Evolutionary conservation across 2,113 vertebrate genomes (phyloP).

Genomic region (Gallinago paraguaiae): DNA sequence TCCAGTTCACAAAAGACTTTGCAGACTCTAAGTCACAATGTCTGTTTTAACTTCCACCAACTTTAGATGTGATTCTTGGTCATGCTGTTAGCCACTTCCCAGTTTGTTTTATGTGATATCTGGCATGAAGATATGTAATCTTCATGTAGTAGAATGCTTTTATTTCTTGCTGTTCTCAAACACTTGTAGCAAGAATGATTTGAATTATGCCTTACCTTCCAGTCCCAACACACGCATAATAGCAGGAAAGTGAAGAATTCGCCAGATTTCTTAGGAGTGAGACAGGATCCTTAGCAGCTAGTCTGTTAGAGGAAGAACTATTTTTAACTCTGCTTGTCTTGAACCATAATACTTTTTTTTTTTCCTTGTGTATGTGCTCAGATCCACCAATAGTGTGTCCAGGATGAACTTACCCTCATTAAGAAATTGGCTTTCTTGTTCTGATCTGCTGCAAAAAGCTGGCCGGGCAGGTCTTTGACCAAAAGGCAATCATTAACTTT

Average conservation of each 20-base stretch:
- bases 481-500: slow-evolving; percentile 39
- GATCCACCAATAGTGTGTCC: neutral
- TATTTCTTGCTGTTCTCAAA: neutral
- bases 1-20: neutral
- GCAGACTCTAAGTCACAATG: neutral
- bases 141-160: neutral
- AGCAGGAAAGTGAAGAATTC: neutral
- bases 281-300: neutral
- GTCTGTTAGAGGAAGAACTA: neutral
- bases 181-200: neutral
- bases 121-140: neutral
- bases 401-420: neutral
- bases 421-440: neutral
- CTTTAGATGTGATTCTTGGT: neutral
- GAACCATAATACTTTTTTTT: neutral
- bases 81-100: neutral
- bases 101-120: neutral
- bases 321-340: neutral
- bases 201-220: neutral
- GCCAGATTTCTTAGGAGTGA: neutral
- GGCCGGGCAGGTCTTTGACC: neutral
- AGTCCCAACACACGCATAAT: neutral
- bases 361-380: neutral
- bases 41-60: neutral
- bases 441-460: neutral